Conservation (phyloP, 2,888 invertebrate species). For the Psylliodes chrysocephalus region DNA sequence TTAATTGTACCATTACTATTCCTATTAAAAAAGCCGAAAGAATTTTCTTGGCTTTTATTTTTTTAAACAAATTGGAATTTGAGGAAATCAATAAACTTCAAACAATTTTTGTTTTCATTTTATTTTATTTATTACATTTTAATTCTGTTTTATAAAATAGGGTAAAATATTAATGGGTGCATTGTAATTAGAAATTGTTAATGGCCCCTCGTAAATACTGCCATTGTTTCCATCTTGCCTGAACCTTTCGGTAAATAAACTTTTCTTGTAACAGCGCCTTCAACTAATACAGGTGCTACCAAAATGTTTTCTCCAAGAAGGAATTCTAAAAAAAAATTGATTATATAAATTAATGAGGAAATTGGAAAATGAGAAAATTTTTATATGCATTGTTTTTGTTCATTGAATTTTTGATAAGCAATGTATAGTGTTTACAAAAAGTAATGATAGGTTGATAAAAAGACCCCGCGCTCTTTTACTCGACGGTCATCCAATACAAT, state of each 20-base stretch:
- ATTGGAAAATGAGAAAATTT: too few relatives aligned
- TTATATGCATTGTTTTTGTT: too few relatives aligned
- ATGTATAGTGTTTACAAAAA: too few relatives aligned
- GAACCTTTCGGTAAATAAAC: slow-evolving; percentile 80
- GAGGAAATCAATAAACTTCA: not conserved
- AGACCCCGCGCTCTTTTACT: too few relatives aligned
- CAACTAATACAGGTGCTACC: slow-evolving; percentile 79
- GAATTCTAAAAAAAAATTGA: slow-evolving; percentile 73
- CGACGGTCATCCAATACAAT: too few relatives aligned
- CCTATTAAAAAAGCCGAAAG: too few relatives aligned
- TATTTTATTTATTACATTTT: not conserved
- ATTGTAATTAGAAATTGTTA: slow-evolving; percentile 71
- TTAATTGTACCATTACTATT: too few relatives aligned
- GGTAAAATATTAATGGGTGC: slow-evolving; percentile 77
- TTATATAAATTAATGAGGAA: too few relatives aligned
- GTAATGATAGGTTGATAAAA: too few relatives aligned
- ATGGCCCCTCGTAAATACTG: slow-evolving; percentile 67
- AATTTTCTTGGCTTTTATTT: too few relatives aligned
- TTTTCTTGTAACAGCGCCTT: slow-evolving; percentile 72
- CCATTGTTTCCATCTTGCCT: slow-evolving; percentile 75
- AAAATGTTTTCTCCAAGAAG: slow-evolving; percentile 81
- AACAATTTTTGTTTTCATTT: not conserved
- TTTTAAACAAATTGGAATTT: too few relatives aligned
- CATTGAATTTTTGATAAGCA: too few relatives aligned
- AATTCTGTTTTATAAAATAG: slow-evolving; percentile 66